Conservation (phyloP, 2,113 vertebrate species). For the Tragelaphus imberbis region DNA sequence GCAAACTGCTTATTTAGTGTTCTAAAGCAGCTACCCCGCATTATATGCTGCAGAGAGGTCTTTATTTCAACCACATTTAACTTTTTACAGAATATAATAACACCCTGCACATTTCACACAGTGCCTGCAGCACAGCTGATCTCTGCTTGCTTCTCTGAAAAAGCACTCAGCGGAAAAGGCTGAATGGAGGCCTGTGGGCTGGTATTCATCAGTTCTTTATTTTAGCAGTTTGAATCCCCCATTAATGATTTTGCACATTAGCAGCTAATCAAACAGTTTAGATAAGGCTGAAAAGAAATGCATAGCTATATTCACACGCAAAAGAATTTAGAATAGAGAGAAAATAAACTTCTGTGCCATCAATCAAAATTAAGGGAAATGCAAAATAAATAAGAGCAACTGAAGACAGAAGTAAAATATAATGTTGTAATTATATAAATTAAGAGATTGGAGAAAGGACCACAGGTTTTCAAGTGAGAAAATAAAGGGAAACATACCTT, state of each 20-base stretch:
- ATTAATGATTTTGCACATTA: constrained; percentile 71
- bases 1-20: constrained; percentile 51
- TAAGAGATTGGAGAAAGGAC: constrained; percentile 14
- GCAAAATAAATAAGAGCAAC: constrained; percentile 47
- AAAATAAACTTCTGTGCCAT: constrained; percentile 40
- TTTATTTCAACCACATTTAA: constrained; percentile 67
- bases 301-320: constrained; percentile 6
- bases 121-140: constrained; percentile 56
- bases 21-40: constrained; percentile 44
- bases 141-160: constrained; percentile 67
- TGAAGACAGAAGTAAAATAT: neutral
- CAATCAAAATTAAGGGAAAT: constrained; percentile 63
- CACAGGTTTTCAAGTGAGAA: constrained; percentile 12
- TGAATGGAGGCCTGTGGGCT: constrained; percentile 39
- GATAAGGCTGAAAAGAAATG: constrained; percentile 55
- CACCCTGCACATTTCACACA: constrained; percentile 50
- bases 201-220: constrained; percentile 64
- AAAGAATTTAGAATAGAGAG: neutral
- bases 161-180: constrained; percentile 57
- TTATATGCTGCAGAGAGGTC: constrained; percentile 40
- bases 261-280: constrained; percentile 69
- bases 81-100: constrained; percentile 73
- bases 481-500: neutral
- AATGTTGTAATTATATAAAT: constrained; percentile 43
- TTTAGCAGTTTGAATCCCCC: constrained; percentile 53